phyloP scores from a whole-genome alignment of 2,888 invertebrate genomes.

The Esperia sulphurella region DNA sequence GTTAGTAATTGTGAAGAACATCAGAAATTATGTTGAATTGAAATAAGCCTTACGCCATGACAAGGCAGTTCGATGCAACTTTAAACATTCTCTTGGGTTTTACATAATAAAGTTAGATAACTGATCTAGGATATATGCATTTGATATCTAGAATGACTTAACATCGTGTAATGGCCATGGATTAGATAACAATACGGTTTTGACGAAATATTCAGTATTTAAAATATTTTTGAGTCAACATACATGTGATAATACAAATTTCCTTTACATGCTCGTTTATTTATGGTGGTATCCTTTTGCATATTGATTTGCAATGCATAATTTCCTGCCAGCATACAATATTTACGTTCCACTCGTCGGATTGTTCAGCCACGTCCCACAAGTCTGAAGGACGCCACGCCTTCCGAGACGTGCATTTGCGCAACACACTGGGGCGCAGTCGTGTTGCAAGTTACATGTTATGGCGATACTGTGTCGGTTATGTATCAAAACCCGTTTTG shows the following conservation, averaged over 20 bases:
- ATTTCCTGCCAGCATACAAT: constrained; percentile 15
- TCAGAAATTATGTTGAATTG: background rate
- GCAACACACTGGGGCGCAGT: constrained; percentile 16
- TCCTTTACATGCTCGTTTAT: background rate
- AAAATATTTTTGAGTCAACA: too few species aligned
- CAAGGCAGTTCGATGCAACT: too few species aligned
- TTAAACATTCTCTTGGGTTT: background rate
- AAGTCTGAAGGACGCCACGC: constrained; percentile 28
- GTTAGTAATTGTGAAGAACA: background rate
- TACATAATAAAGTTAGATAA: background rate
- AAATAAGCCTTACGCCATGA: background rate
- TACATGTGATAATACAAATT: too few species aligned
- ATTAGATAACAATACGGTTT: too few species aligned
- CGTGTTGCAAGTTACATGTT: constrained; percentile 1
- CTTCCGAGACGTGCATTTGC: constrained; percentile 27
- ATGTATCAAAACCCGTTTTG: constrained; percentile 1
- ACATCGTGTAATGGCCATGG: too few species aligned
- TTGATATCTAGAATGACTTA: too few species aligned
- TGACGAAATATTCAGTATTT: too few species aligned
- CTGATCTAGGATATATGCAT: too few species aligned
- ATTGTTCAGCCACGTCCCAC: constrained; percentile 23
- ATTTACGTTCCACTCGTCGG: constrained; percentile 25
- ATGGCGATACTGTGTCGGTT: background rate
- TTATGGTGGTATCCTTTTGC: background rate
- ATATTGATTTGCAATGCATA: background rate